A percentile compares a stretch with the other conserved stretches of the same genome.
These are phyloP conservation scores for Hesperophylax magnus DNA, from an alignment of 1,140 invertebrate genomes.

Conservation along the genomic window DNA sequence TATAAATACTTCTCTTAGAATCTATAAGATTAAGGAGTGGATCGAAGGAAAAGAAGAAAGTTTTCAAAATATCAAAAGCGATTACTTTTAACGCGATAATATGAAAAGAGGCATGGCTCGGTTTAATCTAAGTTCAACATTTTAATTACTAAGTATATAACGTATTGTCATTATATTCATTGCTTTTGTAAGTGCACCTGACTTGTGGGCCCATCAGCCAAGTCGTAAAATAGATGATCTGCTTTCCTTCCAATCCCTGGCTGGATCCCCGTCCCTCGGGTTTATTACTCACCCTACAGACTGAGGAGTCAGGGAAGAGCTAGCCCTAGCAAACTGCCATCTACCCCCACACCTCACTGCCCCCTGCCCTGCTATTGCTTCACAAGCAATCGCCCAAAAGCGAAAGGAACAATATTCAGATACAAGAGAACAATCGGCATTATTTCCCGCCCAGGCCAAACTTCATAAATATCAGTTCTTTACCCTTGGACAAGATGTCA, in stretches of 20 bases:
- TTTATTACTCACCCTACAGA: conserved; percentile 3
- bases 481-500: conserved; percentile 89
- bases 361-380: conserved; percentile 23
- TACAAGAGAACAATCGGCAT: conserved; percentile 63
- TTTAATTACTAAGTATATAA: conserved; percentile 40
- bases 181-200: conserved; percentile 37
- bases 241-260: too few species aligned
- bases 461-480: conserved; percentile 93
- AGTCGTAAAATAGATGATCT: conserved; percentile 19
- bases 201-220: conserved; percentile 39
- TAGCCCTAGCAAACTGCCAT: neutral
- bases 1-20: conserved; percentile 17
- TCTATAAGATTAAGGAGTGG: conserved; percentile 29
- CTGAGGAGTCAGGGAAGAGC: neutral
- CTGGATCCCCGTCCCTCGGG: too few species aligned
- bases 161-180: conserved; percentile 46
- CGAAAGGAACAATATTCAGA: conserved; percentile 40
- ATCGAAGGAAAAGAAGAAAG: conserved; percentile 29
- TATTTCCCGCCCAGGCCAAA: conserved; percentile 88
- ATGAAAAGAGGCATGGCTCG: conserved; percentile 39
- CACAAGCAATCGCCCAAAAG: conserved; percentile 19
- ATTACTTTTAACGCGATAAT: conserved; percentile 29
- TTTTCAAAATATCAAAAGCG: conserved; percentile 32
- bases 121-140: conserved; percentile 45
- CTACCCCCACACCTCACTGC: conserved; percentile 41